Conservation (phyloP, 2,113 vertebrate species). For the Anas platyrhynchos region DNA sequence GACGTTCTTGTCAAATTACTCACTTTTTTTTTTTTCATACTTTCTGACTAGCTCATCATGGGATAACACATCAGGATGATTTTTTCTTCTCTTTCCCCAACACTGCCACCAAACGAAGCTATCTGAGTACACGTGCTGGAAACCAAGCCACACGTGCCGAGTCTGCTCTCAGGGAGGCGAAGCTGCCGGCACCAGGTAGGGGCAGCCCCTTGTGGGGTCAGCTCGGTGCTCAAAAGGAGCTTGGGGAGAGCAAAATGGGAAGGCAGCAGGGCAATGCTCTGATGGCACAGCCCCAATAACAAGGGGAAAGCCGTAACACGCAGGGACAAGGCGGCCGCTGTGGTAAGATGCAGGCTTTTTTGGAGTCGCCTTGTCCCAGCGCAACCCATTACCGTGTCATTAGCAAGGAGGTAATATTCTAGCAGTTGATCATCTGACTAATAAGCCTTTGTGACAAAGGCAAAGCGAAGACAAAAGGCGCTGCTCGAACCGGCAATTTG, state of each 20-base stretch:
- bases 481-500: neutral
- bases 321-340: neutral
- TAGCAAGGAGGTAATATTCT: conserved; percentile 48
- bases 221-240: neutral
- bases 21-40: neutral
- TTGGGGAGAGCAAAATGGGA: neutral
- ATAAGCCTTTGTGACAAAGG: conserved; percentile 43
- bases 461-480: conserved; percentile 33
- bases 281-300: neutral
- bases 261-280: neutral
- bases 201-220: no score
- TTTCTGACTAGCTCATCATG: conserved; percentile 32
- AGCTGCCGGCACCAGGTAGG: neutral
- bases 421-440: conserved; percentile 39
- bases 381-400: conserved; percentile 1
- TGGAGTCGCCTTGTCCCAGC: neutral
- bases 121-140: conserved; percentile 50
- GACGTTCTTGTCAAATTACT: conserved; percentile 49
- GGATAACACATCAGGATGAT: conserved; percentile 39
- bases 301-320: neutral
- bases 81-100: conserved; percentile 52
- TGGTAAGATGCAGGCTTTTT: neutral
- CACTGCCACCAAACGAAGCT: conserved; percentile 45
- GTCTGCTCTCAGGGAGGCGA: conserved; percentile 27
- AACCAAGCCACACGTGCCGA: conserved; percentile 37